Evolutionary conservation across 2,797 vertebrate genomes (phyloP).

Genomic region (Hirundo rustica): DNA sequence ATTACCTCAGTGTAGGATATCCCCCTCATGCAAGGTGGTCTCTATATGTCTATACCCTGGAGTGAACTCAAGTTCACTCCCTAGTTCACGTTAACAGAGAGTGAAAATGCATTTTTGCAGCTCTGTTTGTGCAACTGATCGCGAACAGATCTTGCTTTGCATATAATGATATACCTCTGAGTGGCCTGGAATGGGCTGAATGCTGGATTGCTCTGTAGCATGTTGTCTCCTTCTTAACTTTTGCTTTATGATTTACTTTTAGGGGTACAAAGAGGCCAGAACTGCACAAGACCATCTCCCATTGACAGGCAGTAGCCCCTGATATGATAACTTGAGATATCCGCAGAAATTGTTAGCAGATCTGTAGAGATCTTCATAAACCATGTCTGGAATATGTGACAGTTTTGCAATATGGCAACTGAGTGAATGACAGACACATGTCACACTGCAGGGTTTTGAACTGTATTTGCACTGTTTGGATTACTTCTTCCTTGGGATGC

Average conservation of each 20-base stretch:
- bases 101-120: neutral
- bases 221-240: neutral
- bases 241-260: neutral
- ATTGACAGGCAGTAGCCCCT: neutral
- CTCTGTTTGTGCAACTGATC: neutral
- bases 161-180: neutral
- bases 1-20: neutral
- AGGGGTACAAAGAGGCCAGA: neutral
- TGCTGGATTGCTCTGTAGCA: neutral
- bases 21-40: neutral
- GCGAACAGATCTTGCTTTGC: neutral
- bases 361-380: neutral
- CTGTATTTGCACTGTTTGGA: neutral
- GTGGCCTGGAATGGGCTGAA: neutral
- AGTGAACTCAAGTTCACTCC: neutral
- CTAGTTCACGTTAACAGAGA: neutral
- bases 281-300: neutral
- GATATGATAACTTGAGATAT: neutral
- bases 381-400: neutral
- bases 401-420: neutral
- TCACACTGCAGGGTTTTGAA: neutral
- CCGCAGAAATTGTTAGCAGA: neutral
- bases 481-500: neutral
- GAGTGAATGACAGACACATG: neutral
- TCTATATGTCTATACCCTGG: neutral